Conservation (phyloP, 2,888 invertebrate genomes). For the Serripes groenlandicus region DNA sequence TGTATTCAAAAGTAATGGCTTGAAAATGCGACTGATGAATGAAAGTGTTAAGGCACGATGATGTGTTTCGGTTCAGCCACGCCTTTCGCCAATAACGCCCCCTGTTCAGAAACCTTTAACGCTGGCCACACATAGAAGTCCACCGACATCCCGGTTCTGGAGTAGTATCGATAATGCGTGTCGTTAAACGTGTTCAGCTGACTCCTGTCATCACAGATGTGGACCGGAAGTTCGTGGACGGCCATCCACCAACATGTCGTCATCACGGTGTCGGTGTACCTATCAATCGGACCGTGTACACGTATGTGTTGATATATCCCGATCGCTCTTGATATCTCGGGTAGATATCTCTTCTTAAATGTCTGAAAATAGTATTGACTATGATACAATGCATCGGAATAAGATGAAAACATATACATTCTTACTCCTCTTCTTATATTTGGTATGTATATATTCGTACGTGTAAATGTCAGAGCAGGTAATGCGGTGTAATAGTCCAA, state of each 20-base stretch:
- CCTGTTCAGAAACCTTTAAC: conserved; percentile 30
- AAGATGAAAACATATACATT: too few relatives aligned
- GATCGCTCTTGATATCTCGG: conserved; percentile 52
- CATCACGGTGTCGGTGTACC: conserved; percentile 43
- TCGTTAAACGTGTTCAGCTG: conserved; percentile 27
- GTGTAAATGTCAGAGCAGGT: too few relatives aligned
- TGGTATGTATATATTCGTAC: too few relatives aligned
- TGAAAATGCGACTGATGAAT: neutral
- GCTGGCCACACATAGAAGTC: conserved; percentile 56
- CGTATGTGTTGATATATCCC: conserved; percentile 53
- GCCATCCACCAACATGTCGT: conserved; percentile 51
- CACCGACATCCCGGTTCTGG: conserved; percentile 38
- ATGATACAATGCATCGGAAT: too few relatives aligned
- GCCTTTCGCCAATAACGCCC: conserved; percentile 43
- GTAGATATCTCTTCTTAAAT: conserved; percentile 44
- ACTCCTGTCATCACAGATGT: conserved; percentile 39
- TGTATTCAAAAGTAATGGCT: neutral
- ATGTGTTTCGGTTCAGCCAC: conserved; percentile 36
- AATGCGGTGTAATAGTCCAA: too few relatives aligned
- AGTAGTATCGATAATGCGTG: conserved; percentile 31
- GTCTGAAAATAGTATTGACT: too few relatives aligned
- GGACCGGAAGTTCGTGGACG: conserved; percentile 37
- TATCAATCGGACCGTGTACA: conserved; percentile 35
- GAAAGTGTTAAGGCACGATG: neutral
- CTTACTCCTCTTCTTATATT: too few relatives aligned